phyloP scores from a whole-genome alignment of 2,888 invertebrate species.

The Marronus borbonicus region DNA sequence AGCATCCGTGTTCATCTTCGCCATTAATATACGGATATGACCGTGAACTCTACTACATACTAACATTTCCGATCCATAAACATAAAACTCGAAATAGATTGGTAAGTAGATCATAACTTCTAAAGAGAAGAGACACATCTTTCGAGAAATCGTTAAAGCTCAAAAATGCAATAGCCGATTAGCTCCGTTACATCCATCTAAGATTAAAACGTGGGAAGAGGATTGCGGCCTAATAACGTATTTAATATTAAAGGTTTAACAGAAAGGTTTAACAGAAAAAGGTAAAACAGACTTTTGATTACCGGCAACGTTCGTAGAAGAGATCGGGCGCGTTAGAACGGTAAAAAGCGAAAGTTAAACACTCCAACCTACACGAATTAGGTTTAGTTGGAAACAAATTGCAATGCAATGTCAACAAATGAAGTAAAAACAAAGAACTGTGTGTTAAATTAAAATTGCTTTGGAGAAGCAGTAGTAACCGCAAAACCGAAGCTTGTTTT shows the following conservation, averaged over 20 bases:
- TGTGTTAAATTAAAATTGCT: too few relatives aligned
- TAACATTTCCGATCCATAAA: too few relatives aligned
- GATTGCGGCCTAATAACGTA: too few relatives aligned
- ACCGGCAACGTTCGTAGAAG: not conserved
- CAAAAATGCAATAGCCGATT: not conserved
- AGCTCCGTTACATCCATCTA: too few relatives aligned
- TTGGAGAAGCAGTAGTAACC: too few relatives aligned
- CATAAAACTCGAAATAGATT: not conserved
- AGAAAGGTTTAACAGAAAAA: too few relatives aligned
- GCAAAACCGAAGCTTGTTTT: too few relatives aligned
- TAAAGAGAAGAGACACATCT: not conserved
- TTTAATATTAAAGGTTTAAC: not conserved
- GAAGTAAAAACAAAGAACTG: too few relatives aligned
- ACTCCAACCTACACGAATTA: too few relatives aligned
- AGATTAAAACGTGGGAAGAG: too few relatives aligned
- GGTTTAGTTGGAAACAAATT: too few relatives aligned
- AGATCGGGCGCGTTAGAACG: not conserved
- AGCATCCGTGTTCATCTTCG: conserved; percentile 9
- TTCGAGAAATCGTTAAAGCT: not conserved
- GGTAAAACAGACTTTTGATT: not conserved
- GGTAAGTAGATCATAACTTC: not conserved
- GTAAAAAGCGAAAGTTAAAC: conserved; percentile 6
- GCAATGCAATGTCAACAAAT: not conserved
- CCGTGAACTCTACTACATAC: conserved; percentile 10
- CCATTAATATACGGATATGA: not conserved